These are phyloP conservation scores for Harlomillsia oculata DNA, from an alignment of 1,140 invertebrate genomes.

Conservation along the genomic window DNA sequence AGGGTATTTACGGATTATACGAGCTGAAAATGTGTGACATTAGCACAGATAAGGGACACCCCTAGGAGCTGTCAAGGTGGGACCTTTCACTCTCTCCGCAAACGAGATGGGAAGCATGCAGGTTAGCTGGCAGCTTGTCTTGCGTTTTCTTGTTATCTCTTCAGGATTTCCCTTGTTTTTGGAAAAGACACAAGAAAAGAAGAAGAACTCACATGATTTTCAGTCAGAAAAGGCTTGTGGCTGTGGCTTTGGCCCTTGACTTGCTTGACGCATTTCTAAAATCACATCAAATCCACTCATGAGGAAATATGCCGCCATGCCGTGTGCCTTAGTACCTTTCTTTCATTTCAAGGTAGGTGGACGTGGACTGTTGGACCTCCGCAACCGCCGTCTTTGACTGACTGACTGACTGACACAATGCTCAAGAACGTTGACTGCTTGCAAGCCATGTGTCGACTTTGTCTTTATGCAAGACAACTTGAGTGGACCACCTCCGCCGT, in stretches of 20 bases:
- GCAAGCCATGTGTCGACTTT: constrained; percentile 11
- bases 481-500: constrained; percentile 17
- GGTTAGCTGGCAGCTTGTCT: neutral
- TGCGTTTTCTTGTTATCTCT: neutral
- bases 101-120: neutral
- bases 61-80: constrained; percentile 14
- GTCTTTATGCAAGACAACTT: neutral
- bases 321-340: too few relatives aligned
- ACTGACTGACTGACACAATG: constrained; percentile 1
- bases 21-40: neutral
- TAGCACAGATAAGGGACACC: constrained; percentile 7
- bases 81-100: constrained; percentile 11
- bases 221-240: neutral
- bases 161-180: constrained; percentile 13
- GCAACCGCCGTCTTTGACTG: too few relatives aligned
- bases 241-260: constrained; percentile 2
- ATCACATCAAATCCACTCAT: constrained; percentile 1
- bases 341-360: too few relatives aligned
- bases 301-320: too few relatives aligned
- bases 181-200: constrained; percentile 7
- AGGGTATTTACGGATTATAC: neutral
- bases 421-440: too few relatives aligned
- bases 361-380: too few relatives aligned
- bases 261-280: constrained; percentile 3
- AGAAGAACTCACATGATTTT: too few relatives aligned